Base-by-base conservation (phyloP, 2,888 invertebrate genomes). In the Mythimna lalbum region DNA sequence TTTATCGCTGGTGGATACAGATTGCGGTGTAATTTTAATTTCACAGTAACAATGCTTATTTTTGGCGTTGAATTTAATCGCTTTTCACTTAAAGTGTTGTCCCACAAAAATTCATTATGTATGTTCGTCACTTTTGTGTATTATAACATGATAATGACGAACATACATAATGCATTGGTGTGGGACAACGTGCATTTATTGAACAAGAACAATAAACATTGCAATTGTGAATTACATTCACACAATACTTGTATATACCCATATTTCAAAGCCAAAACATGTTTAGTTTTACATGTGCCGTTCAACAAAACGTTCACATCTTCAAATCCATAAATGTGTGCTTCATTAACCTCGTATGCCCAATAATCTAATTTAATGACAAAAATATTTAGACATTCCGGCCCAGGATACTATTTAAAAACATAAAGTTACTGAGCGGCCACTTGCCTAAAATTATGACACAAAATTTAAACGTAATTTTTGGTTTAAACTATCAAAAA, bases 11-110 rank as follows among this genome's bases (percentile, higher is more conserved):
- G 67, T 63, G 68, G 69, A 64, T 80, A 73, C 82, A 68, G 74
- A 68, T 81, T 81, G 80, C 36, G 81, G 81, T 67, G 64, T 63
- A 43, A 77, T 81, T 78, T 76, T 68, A 66, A 81, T 81, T 74
- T 77, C 21, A 59, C 57, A 19, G 53, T 47, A 39, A 63, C 50
- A 63, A 64, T 62, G 67, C 14, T 64, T 80, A 62, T 53, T 56
- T 69, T 63, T 55, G 63, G 21, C 43, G 56, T 57, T 53, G 36
- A 56, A 81, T 69, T 72, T 47, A 60, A 72, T 68, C 49, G 19
- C 3, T 61, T 72, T 67, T 62, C 62, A 76, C 55, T 67, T 75
- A 23, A 64, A 60, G 12, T 52, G 17, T 49, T 55, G 31, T 59
- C 36, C 9, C 23, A 50, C 43, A 31, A 52, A 64, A 64, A 50